Evolutionary conservation across 2,113 vertebrate species (phyloP).

Genomic region (Tragelaphus imberbis): DNA sequence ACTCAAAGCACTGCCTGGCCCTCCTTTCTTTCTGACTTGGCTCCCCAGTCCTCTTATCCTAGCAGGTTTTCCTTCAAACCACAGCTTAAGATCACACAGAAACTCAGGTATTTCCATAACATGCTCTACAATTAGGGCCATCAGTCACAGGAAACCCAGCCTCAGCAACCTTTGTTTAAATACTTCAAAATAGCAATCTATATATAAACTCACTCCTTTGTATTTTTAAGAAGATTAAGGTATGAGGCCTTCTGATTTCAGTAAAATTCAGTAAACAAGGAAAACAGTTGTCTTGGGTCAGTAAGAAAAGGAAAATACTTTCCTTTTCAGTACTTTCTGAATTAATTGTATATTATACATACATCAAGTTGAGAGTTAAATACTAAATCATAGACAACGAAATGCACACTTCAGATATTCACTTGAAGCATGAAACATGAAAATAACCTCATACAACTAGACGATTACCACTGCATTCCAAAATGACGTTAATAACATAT

Average conservation of each 20-base stretch:
- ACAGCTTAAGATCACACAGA: neutral
- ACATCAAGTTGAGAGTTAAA: slow-evolving; percentile 28
- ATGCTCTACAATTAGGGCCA: neutral
- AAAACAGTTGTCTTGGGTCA: slow-evolving; percentile 53
- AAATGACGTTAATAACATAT: slow-evolving; percentile 35
- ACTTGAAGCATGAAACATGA: slow-evolving; percentile 39
- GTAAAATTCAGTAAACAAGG: slow-evolving; percentile 35
- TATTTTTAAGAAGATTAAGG: slow-evolving; percentile 50
- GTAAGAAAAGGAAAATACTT: slow-evolving; percentile 64
- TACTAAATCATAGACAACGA: neutral
- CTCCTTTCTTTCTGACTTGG: neutral
- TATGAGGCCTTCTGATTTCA: slow-evolving; percentile 63
- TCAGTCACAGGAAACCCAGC: neutral
- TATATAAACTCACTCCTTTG: slow-evolving; percentile 29
- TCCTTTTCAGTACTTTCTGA: slow-evolving; percentile 35
- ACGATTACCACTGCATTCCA: neutral
- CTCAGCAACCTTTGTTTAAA: neutral
- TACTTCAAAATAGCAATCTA: slow-evolving; percentile 28
- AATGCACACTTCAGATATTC: neutral
- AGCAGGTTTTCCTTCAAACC: neutral
- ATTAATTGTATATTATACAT: slow-evolving; percentile 1
- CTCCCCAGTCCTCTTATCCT: neutral
- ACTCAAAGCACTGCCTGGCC: neutral
- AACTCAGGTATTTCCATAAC: neutral
- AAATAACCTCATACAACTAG: slow-evolving; percentile 16